Evolutionary conservation across 2,797 vertebrate genomes (phyloP).

Genomic region (Muscicapa comitata): DNA sequence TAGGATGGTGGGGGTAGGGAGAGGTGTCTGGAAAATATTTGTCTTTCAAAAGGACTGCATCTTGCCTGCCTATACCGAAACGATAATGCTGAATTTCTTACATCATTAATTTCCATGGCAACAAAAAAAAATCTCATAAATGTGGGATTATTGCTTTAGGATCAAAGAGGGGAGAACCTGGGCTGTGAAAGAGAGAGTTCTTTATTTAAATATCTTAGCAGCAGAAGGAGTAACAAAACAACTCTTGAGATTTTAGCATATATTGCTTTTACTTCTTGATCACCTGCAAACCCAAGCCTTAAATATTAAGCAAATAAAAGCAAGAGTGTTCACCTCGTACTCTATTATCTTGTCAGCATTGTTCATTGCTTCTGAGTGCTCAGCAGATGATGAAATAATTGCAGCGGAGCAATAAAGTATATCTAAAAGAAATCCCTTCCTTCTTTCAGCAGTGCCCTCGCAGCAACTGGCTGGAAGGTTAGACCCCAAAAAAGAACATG

Average conservation of each 20-base stretch:
- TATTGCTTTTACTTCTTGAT: neutral
- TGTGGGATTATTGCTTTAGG: conserved; percentile 41
- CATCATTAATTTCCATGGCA: conserved; percentile 40
- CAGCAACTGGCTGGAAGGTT: neutral
- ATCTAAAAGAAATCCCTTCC: neutral
- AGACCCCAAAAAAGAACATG: rapidly evolving
- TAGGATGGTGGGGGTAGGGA: neutral
- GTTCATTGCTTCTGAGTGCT: neutral
- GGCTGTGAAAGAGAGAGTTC: neutral
- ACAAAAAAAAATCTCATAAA: conserved; percentile 48
- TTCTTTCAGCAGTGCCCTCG: neutral
- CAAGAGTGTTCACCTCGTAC: neutral
- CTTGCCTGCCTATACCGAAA: neutral
- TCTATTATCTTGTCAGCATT: neutral
- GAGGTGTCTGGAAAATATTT: neutral
- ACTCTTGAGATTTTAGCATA: neutral
- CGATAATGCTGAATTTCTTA: neutral
- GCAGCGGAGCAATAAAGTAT: neutral
- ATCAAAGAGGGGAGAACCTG: conserved; percentile 13
- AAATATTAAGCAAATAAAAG: neutral
- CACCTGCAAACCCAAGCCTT: neutral
- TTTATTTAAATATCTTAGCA: neutral
- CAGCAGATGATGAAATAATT: neutral
- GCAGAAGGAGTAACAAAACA: neutral
- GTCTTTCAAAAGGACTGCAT: neutral